phyloP scores from a whole-genome alignment of 2,888 invertebrate species.

The Zele albiditarsus region DNA sequence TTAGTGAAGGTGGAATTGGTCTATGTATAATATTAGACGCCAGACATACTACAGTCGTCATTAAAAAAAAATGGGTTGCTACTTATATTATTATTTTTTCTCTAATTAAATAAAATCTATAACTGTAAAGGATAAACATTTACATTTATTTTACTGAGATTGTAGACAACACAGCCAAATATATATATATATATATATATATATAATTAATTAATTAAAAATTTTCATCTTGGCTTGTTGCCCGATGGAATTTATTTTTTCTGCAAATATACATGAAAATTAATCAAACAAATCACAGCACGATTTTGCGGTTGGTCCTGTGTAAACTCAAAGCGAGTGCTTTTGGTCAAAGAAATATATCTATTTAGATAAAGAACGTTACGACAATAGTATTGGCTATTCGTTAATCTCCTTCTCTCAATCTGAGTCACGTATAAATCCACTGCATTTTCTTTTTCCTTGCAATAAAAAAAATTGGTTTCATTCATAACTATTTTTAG shows the following conservation, averaged over 20 bases:
- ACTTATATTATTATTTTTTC: neutral
- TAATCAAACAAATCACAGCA: neutral
- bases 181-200: too few relatives aligned
- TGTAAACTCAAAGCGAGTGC: neutral
- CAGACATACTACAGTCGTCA: neutral
- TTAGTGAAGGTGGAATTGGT: neutral
- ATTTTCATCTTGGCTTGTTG: neutral
- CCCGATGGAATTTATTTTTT: neutral
- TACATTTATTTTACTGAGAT: neutral
- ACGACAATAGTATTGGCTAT: neutral
- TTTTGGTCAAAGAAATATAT: neutral
- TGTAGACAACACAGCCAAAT: neutral
- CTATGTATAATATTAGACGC: constrained; percentile 1
- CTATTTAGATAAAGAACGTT: neutral
- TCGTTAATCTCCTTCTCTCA: neutral
- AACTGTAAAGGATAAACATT: neutral
- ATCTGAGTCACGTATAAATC: neutral
- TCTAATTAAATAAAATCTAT: neutral
- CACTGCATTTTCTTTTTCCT: neutral
- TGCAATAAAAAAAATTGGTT: neutral
- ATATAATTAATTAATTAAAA: neutral
- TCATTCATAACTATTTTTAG: neutral
- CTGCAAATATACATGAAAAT: neutral
- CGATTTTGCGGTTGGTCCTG: constrained; percentile 1
- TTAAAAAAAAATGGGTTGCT: neutral